A percentile compares a stretch with the other conserved stretches of the same genome.
These are phyloP conservation scores for Dendroctonus ponderosae DNA, from an alignment of 1,140 invertebrate species.

Conservation along the genomic window DNA sequence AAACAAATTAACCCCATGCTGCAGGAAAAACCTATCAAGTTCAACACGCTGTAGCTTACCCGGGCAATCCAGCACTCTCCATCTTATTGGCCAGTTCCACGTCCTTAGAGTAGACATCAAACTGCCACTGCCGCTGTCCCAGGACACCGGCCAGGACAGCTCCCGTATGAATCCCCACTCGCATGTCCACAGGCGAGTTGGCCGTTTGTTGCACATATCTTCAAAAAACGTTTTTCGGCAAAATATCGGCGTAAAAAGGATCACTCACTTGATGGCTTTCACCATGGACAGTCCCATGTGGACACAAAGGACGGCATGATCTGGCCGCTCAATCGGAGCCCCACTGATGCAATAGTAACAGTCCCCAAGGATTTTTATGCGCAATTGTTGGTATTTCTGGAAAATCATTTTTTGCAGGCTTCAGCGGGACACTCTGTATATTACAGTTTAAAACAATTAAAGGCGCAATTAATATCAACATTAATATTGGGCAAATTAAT, in stretches of 20 bases:
- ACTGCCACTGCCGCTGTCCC: conserved; percentile 97
- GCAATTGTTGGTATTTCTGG: conserved; percentile 88
- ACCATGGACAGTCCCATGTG: conserved; percentile 97
- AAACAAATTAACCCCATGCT: no score
- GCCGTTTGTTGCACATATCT: conserved; percentile 94
- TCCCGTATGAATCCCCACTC: conserved; percentile 96
- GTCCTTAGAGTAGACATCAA: conserved; percentile 96
- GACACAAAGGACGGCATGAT: conserved; percentile 91
- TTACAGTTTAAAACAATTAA: conserved; percentile 5
- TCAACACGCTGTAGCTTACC: no score
- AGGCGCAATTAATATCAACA: not conserved
- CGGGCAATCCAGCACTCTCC: conserved; percentile 94
- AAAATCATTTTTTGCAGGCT: conserved; percentile 38
- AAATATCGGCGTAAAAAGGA: no score
- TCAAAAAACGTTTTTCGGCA: conserved; percentile 35
- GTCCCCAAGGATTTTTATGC: conserved; percentile 94
- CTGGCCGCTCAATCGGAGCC: conserved; percentile 80
- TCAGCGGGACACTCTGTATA: not conserved
- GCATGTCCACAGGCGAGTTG: conserved; percentile 95
- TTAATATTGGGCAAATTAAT: not conserved
- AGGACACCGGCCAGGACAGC: conserved; percentile 94
- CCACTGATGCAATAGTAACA: conserved; percentile 96
- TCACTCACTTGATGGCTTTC: conserved; percentile 87
- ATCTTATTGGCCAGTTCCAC: conserved; percentile 98
- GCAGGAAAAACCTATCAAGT: no score